These are phyloP conservation scores for Lucinisca nassula DNA, from an alignment of 2,888 invertebrate species.

Conservation along the genomic window DNA sequence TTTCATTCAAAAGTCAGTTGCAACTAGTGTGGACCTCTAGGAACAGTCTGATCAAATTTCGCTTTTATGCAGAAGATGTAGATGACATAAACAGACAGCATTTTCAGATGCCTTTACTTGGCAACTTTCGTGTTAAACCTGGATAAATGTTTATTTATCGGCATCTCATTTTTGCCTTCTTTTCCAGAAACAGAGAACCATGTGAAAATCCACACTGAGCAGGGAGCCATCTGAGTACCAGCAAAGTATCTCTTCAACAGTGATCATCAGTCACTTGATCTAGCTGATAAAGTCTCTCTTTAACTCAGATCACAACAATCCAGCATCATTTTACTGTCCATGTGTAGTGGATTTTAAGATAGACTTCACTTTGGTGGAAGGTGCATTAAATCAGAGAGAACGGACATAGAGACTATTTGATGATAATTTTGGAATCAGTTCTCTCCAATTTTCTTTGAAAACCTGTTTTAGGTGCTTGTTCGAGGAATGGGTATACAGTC, in stretches of 20 bases:
- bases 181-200: slow-evolving; percentile 49
- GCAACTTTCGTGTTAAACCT: no score
- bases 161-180: background rate
- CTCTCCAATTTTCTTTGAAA: no score
- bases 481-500: no score
- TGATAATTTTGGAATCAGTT: no score
- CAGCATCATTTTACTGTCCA: slow-evolving; percentile 33
- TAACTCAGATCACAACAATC: slow-evolving; percentile 11
- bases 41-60: no score
- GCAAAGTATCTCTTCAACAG: background rate
- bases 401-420: no score
- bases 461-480: no score
- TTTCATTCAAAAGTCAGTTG: no score
- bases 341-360: background rate
- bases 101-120: no score
- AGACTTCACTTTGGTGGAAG: background rate
- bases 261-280: slow-evolving; percentile 11
- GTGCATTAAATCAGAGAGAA: background rate
- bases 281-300: background rate
- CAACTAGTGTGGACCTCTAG: no score
- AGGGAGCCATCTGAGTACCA: slow-evolving; percentile 5
- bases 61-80: no score
- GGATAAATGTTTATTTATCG: background rate
- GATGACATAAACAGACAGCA: no score
- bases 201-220: slow-evolving; percentile 42